A percentile compares a stretch with the other conserved stretches of the same genome.
Conservation (phyloP, 2,888 invertebrate genomes). For the Malthinus flaveolus region DNA sequence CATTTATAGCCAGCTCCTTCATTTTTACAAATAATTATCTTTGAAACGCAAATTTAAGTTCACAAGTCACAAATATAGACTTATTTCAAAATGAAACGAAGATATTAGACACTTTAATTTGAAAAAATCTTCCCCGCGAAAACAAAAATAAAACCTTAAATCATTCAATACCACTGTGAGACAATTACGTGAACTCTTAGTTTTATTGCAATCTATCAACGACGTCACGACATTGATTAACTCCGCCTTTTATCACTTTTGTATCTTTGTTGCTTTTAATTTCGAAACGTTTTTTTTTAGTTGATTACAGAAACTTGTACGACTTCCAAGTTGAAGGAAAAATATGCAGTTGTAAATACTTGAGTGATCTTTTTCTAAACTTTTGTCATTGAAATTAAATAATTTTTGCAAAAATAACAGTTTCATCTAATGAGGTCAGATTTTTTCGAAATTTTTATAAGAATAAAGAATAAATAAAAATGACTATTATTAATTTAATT, state of each 20-base stretch:
- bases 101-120: not conserved
- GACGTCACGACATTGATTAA: constrained; percentile 47
- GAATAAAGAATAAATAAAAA: too few relatives aligned
- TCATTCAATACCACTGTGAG: constrained; percentile 18
- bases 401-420: too few relatives aligned
- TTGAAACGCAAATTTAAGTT: not conserved
- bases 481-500: too few relatives aligned
- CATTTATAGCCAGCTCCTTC: constrained; percentile 37
- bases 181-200: constrained; percentile 28
- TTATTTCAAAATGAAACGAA: too few relatives aligned
- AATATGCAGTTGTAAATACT: too few relatives aligned
- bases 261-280: not conserved
- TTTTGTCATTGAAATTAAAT: too few relatives aligned
- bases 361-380: too few relatives aligned
- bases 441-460: too few relatives aligned
- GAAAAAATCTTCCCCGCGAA: constrained; percentile 1
- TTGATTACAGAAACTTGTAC: too few relatives aligned
- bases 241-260: constrained; percentile 41
- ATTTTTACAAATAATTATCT: constrained; percentile 19
- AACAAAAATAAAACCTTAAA: not conserved
- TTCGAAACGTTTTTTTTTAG: not conserved
- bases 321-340: too few relatives aligned
- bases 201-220: constrained; percentile 42
- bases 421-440: too few relatives aligned
- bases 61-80: too few relatives aligned